A percentile compares a stretch with the other conserved stretches of the same genome.
Conservation (phyloP, 2,113 vertebrate genomes). For the Pituophis catenifer region DNA sequence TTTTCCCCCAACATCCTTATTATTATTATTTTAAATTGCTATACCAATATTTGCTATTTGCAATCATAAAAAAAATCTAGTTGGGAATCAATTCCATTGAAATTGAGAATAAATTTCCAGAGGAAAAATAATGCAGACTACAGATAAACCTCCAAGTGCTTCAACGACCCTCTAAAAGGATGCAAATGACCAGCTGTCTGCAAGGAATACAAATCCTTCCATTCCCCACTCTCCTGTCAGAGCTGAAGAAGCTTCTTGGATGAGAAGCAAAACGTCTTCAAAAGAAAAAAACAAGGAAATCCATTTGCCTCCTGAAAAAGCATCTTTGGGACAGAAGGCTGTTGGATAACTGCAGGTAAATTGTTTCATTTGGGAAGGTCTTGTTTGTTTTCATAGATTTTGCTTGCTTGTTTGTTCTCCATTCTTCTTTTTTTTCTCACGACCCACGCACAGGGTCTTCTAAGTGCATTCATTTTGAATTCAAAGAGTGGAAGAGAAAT, state of each 20-base stretch:
- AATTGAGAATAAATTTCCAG: neutral
- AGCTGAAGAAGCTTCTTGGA: too few species aligned
- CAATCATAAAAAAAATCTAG: neutral
- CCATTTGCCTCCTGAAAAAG: too few species aligned
- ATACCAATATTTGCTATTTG: neutral
- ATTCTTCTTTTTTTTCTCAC: neutral
- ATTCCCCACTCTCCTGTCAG: too few species aligned
- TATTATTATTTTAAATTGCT: neutral
- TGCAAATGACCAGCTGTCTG: too few species aligned
- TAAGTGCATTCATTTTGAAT: neutral
- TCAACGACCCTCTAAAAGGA: too few species aligned
- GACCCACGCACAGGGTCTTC: neutral
- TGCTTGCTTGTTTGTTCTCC: neutral
- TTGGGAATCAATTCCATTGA: neutral
- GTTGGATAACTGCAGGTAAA: neutral
- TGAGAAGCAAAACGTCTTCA: too few species aligned
- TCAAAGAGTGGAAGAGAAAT: accelerated
- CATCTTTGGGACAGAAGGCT: neutral
- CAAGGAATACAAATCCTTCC: too few species aligned
- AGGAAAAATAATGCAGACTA: too few species aligned
- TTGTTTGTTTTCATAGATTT: conserved; percentile 22
- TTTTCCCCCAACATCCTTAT: too few species aligned
- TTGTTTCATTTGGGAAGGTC: neutral
- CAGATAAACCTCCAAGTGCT: too few species aligned
- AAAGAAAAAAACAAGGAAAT: too few species aligned